Conservation (phyloP, 2,113 vertebrate species). For the Phaethon lepturus region DNA sequence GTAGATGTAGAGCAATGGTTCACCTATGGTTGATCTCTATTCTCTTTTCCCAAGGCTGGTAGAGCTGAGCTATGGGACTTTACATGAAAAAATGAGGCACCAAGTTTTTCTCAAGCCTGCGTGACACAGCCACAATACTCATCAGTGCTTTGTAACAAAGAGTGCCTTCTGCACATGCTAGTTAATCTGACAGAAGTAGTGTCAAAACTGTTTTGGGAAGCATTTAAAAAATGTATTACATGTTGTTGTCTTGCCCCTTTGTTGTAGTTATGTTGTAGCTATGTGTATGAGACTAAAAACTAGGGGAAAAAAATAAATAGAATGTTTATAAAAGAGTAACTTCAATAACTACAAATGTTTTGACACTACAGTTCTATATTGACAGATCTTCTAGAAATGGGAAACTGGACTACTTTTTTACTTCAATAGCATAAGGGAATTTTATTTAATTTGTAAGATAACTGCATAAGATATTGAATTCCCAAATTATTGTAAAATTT, state of each 20-base stretch:
- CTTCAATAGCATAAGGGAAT: neutral
- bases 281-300: neutral
- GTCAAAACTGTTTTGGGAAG: neutral
- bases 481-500: neutral
- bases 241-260: neutral
- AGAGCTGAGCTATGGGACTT: neutral
- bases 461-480: neutral
- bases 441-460: neutral
- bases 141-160: neutral
- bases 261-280: neutral
- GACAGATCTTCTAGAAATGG: neutral
- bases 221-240: neutral
- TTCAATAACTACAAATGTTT: neutral
- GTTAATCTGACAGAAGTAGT: neutral
- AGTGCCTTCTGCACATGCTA: neutral
- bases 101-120: neutral
- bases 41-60: neutral
- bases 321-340: neutral
- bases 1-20: neutral
- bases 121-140: neutral
- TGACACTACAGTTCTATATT: neutral
- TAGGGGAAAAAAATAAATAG: neutral
- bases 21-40: neutral
- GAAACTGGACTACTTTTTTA: neutral
- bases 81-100: neutral